Conservation (phyloP, 2,113 vertebrate genomes). For the Anolis carolinensis region DNA sequence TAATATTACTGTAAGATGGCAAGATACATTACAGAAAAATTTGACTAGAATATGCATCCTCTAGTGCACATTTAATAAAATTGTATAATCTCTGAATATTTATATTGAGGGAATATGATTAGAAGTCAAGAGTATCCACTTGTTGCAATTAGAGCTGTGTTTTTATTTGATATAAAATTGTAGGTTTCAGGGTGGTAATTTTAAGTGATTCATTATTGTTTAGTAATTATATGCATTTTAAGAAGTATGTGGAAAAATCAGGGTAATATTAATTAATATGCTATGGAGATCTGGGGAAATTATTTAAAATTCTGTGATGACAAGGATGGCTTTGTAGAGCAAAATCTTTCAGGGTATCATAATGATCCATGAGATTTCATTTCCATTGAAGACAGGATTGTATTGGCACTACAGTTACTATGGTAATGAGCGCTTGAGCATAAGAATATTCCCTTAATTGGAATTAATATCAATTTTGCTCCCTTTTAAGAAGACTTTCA, state of each 20-base stretch:
- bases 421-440: slow-evolving; percentile 21
- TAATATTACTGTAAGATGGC: slow-evolving; percentile 26
- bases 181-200: slow-evolving; percentile 31
- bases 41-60: not conserved
- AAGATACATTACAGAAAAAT: slow-evolving; percentile 37
- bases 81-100: slow-evolving; percentile 30
- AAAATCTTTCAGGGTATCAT: slow-evolving; percentile 5
- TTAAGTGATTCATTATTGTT: slow-evolving; percentile 28
- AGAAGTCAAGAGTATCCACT: slow-evolving; percentile 31
- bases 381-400: slow-evolving; percentile 30
- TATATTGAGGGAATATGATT: slow-evolving; percentile 17
- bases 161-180: slow-evolving; percentile 40
- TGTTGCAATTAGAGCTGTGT: slow-evolving; percentile 14
- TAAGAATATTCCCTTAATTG: slow-evolving; percentile 30
- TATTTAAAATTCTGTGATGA: slow-evolving; percentile 39
- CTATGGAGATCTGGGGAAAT: not conserved
- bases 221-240: slow-evolving; percentile 17
- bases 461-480: slow-evolving; percentile 30
- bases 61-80: not conserved
- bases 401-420: slow-evolving; percentile 22
- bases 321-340: slow-evolving; percentile 6
- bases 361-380: slow-evolving; percentile 27
- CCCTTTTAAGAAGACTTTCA: slow-evolving; percentile 20
- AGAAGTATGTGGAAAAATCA: slow-evolving; percentile 8
- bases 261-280: slow-evolving; percentile 28